A percentile compares a stretch with the other conserved stretches of the same genome.
phyloP scores from a whole-genome alignment of 2,113 vertebrate genomes.

The Oncorhynchus mykiss region DNA sequence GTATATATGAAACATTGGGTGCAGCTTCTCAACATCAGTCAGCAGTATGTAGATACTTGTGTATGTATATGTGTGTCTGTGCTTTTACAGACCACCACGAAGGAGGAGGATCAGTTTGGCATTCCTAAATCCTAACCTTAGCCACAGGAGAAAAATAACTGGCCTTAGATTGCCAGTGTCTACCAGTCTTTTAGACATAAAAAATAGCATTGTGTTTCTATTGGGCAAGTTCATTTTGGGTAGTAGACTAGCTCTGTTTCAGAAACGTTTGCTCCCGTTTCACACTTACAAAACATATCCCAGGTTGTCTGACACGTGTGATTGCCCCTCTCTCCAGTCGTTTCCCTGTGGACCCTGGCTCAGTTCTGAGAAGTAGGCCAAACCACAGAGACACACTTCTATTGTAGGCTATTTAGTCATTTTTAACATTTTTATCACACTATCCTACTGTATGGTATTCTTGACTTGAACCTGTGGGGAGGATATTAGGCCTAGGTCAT shows the following conservation, averaged over 20 bases:
- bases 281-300: constrained; percentile 50
- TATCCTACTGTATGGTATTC: background rate
- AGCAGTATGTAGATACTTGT: too few species aligned
- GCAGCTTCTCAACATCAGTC: too few species aligned
- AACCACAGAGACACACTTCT: background rate
- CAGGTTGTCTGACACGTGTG: constrained; percentile 72
- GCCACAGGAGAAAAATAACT: too few species aligned
- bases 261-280: constrained; percentile 65
- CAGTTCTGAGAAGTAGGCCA: constrained; percentile 67
- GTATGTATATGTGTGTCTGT: too few species aligned
- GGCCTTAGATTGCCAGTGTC: background rate
- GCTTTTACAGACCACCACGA: too few species aligned
- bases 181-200: background rate
- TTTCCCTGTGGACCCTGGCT: constrained; percentile 71
- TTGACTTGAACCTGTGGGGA: too few species aligned
- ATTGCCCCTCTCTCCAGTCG: constrained; percentile 47
- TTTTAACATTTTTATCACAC: background rate
- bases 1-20: too few species aligned
- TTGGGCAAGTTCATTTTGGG: background rate
- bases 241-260: constrained; percentile 42
- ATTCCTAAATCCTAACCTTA: too few species aligned
- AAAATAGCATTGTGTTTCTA: background rate
- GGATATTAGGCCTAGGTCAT: too few species aligned
- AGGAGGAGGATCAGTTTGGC: too few species aligned
- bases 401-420: background rate